phyloP scores from a whole-genome alignment of 2,888 invertebrate genomes.

The Scrobipalpa costella region DNA sequence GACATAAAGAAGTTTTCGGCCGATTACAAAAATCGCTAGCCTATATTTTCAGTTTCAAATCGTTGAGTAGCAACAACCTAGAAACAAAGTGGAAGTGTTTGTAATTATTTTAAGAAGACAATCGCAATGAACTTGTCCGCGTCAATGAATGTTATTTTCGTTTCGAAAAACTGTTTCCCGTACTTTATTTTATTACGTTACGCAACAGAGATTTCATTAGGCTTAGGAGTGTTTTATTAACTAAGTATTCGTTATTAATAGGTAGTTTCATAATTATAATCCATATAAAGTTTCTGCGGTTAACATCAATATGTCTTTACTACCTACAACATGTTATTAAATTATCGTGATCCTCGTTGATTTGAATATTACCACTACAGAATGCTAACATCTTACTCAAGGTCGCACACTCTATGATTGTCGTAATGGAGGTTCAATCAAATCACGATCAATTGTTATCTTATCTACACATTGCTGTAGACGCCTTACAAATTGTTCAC shows the following conservation, averaged over 20 bases:
- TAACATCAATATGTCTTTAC: no score
- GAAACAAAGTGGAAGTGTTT: slow-evolving; percentile 9
- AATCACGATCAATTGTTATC: slow-evolving; percentile 8
- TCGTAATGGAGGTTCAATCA: slow-evolving; percentile 16
- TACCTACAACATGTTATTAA: no score
- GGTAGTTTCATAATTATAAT: no score
- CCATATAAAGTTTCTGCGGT: not conserved
- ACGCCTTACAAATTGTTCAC: slow-evolving; percentile 13
- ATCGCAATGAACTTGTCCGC: slow-evolving; percentile 56
- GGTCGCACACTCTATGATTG: slow-evolving; percentile 8
- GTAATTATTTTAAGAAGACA: slow-evolving; percentile 53
- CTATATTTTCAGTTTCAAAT: not conserved
- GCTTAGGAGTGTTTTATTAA: not conserved
- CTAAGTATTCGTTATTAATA: not conserved
- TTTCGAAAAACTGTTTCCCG: slow-evolving; percentile 3
- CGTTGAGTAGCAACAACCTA: not conserved
- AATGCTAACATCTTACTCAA: not conserved
- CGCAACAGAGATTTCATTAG: not conserved
- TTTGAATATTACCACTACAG: not conserved
- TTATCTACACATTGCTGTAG: not conserved
- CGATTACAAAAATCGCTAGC: not conserved
- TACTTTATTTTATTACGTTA: slow-evolving; percentile 7
- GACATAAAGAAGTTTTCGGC: not conserved
- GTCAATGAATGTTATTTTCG: slow-evolving; percentile 25
- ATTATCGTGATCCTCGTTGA: not conserved